Evolutionary conservation across 2,113 vertebrate genomes (phyloP), one percentile per base, ranked within the genome.

Genomic region (Anoura caudifer): DNA sequence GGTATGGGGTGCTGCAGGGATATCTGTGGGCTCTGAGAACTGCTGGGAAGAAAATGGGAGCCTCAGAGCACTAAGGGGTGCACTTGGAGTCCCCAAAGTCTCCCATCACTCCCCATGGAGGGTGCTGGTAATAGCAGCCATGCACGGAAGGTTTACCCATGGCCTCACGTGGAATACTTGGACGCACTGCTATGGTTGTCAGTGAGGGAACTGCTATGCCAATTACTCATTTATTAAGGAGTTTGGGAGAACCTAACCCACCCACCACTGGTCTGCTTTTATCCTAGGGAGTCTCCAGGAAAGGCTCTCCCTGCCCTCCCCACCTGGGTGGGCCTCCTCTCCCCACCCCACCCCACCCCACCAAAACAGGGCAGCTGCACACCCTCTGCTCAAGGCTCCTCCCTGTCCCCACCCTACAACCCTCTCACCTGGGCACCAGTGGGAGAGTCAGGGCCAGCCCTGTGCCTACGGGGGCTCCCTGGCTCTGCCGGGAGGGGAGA

Each of bases 171-270:
- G 76, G 63, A 90, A 65, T 81, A 92, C 65, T 87, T 73, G 63
- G 92, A 41, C 7, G 20, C 1, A 3, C 5, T 8, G 79, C 90
- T 26, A 6, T 61, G 56, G 75, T 87, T 70, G 56, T 98, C 98
- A 95, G 92, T 98, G 90, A 96, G 96, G 93, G 95, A 96, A 97
- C 97, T 20, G 45, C 88, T 95, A 95, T 97, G 98, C 97, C 97
- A 96, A 98, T 98, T 97, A 98, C 85, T 98, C 96, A 97, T 52
- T 97, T 97, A 98, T 98, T 98, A 98, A 97, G 97, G 96, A 94
- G 91, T 69, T 93, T 93, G n/a, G 26, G 82, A 97, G 97, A 98
- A 94, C 98, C 97, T 97, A 96, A 98, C 97, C 95, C 83, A 94
- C 96, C 95, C 70, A 4, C 45, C 5, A 1, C 26, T 41, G 0